Evolutionary conservation across 2,113 vertebrate species (phyloP), one percentile per base, ranked within the genome.

Genomic region (Anguilla rostrata): DNA sequence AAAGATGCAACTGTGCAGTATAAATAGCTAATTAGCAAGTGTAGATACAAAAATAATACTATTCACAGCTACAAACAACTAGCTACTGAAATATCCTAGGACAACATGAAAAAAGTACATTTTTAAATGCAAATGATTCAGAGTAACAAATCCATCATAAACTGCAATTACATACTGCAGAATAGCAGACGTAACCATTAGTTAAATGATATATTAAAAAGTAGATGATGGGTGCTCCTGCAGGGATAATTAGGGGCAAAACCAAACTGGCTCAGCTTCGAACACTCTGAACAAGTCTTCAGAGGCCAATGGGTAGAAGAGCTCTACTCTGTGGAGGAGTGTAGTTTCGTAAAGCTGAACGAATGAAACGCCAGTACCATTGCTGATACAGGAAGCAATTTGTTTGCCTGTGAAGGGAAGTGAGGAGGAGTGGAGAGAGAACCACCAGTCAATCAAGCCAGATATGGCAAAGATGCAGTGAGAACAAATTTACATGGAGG

Each of bases 11-110:
- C 26, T 9, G 71, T 6, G 34, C 60, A 66, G 22, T 66, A 66
- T 26, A 66, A 66, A 66, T 66, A 66, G 60, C 60, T 66, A 75
- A 75, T 29, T 75, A n/a, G n/a, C 71, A 75, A 75, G n/a, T 75
- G 71, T 26, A 75, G 26, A 26, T 34, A 75, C 71, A 29, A 75
- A 75, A 75, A 75, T 29, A 75, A 9, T 34, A 75, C 6, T 12
- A 34, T 34, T 29, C 26, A 75, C 60, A 75, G 71, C 26, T 75
- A 75, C n/a, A 66, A 26, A 20, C 22, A 12, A 12, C 71, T 71
- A 3, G 18, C 56, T 20, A 20, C 60, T 26, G 20, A 75, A 29
- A n/a, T 75, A 75, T 34, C 71, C 71, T 29, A 75, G 34, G n/a
- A 75, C 71, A 26, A 22, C 20, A 66, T 3, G 60, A 26, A 1